Evolutionary conservation across 2,888 invertebrate genomes (phyloP).

Genomic region (Entomobrya proxima): DNA sequence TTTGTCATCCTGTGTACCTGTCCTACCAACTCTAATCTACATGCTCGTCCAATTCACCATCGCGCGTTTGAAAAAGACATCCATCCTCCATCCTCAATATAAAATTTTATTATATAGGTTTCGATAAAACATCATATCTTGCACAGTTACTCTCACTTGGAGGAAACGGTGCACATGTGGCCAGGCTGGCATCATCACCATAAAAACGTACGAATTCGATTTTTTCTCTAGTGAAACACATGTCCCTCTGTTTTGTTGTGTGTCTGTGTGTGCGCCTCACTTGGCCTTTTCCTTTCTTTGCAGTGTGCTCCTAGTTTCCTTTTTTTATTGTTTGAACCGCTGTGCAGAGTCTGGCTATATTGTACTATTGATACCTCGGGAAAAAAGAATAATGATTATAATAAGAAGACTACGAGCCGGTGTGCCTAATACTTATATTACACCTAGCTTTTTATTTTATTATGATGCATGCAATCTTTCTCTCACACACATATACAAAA

Average conservation of each 20-base stretch:
- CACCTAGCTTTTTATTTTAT: background rate
- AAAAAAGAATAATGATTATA: background rate
- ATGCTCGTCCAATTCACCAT: conserved; percentile 23
- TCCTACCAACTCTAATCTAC: background rate
- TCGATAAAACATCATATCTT: background rate
- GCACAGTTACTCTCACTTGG: background rate
- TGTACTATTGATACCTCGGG: background rate
- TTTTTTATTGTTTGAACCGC: background rate
- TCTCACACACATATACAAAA: background rate
- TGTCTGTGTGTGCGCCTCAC: conserved; percentile 6
- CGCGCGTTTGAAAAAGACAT: background rate
- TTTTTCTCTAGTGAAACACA: conserved; percentile 31
- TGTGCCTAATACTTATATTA: no score
- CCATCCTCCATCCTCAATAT: background rate
- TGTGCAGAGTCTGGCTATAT: background rate
- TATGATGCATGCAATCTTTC: background rate
- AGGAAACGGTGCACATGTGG: conserved; percentile 24
- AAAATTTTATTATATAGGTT: no score
- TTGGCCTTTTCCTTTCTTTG: background rate
- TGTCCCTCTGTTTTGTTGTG: background rate
- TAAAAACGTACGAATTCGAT: conserved; percentile 12
- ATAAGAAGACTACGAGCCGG: background rate
- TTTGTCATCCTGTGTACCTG: background rate
- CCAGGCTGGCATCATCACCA: background rate
- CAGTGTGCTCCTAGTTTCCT: conserved; percentile 3